Conservation (phyloP, 1,140 invertebrate genomes). For the Hypsibius dujardini region DNA sequence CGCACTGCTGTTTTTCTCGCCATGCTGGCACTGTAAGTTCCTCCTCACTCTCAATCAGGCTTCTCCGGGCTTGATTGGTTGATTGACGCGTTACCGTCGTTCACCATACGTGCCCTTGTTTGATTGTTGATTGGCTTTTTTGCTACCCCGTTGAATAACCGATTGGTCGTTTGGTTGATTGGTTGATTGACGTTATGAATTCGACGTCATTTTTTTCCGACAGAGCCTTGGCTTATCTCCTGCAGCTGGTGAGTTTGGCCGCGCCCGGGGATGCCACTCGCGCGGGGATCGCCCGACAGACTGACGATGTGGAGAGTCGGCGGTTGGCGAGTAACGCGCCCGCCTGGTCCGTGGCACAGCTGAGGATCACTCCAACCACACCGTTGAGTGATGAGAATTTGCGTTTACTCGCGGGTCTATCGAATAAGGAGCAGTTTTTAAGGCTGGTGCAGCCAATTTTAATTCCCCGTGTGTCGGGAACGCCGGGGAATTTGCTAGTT, state of each 20-base stretch:
- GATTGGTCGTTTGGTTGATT: too few relatives aligned
- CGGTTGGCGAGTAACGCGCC: not conserved
- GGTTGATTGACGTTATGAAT: not conserved
- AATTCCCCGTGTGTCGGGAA: conserved; percentile 24
- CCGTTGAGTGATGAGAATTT: conserved; percentile 26
- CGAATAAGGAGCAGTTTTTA: conserved; percentile 43
- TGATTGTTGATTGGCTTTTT: too few relatives aligned
- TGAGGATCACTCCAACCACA: not conserved
- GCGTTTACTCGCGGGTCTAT: conserved; percentile 37
- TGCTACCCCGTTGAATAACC: too few relatives aligned
- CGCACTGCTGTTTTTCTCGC: too few relatives aligned
- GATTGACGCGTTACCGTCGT: too few relatives aligned
- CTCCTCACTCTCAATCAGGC: too few relatives aligned
- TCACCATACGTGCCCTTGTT: too few relatives aligned
- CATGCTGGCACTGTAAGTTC: too few relatives aligned
- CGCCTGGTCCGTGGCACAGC: not conserved
- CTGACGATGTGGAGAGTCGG: not conserved
- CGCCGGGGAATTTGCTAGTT: conserved; percentile 38
- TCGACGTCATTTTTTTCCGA: not conserved
- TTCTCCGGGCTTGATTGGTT: too few relatives aligned
- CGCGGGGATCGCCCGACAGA: not conserved
- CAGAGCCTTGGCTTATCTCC: not conserved
- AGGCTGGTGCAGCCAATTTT: conserved; percentile 41
- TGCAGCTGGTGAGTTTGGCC: conserved; percentile 9
- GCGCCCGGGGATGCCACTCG: not conserved